Evolutionary conservation across 2,113 vertebrate species (phyloP).

Genomic region (Anguilla japonica): DNA sequence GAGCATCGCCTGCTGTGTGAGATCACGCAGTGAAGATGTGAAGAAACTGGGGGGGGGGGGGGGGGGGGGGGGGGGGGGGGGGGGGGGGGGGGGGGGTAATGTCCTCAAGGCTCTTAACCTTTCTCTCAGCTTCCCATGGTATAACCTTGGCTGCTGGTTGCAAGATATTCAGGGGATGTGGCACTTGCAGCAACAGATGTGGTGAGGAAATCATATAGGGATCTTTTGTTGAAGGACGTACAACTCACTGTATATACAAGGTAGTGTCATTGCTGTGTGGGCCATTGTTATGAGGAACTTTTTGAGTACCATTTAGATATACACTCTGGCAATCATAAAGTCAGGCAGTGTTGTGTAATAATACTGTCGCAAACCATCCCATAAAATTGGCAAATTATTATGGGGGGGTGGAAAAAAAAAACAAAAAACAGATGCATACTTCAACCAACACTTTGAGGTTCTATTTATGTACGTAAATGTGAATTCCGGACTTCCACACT

Average conservation of each 20-base stretch:
- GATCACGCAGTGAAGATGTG: not conserved
- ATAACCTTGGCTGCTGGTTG: not conserved
- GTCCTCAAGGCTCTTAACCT: not conserved
- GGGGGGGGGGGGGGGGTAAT: not conserved
- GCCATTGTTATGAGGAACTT: too few relatives aligned
- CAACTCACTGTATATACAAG: not conserved
- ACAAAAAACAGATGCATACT: not conserved
- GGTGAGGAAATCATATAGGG: not conserved
- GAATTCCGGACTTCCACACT: constrained; percentile 19
- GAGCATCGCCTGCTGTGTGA: not conserved
- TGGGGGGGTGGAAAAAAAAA: not conserved
- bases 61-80: not conserved
- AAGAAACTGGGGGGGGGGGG: not conserved
- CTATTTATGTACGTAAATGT: not conserved
- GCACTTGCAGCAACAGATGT: not conserved
- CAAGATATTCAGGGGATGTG: not conserved
- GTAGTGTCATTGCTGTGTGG: not conserved
- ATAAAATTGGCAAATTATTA: too few relatives aligned
- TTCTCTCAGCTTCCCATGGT: not conserved
- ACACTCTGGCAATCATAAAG: too few relatives aligned
- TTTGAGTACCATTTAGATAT: too few relatives aligned
- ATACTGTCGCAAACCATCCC: too few relatives aligned
- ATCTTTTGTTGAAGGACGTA: not conserved
- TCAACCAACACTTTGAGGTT: not conserved
- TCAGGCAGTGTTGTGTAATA: too few relatives aligned